phyloP scores from a whole-genome alignment of 2,113 vertebrate genomes.

The Anser cygnoides region DNA sequence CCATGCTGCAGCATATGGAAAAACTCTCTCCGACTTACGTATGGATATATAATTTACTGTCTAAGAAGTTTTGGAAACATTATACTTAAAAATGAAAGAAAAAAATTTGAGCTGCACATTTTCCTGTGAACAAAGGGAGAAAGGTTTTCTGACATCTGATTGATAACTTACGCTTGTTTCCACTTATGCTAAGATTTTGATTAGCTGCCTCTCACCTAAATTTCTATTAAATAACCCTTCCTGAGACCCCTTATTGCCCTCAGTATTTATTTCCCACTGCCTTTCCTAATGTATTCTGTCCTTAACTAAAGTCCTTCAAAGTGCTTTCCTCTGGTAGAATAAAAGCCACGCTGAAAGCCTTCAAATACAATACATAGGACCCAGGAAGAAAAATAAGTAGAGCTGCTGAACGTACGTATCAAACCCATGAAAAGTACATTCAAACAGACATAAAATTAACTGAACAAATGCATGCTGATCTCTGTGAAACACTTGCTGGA shows the following conservation, averaged over 20 bases:
- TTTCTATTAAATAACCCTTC: not conserved
- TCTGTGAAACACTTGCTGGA: not conserved
- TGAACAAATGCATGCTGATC: not conserved
- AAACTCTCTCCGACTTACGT: not conserved
- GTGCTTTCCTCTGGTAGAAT: not conserved
- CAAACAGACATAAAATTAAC: not conserved
- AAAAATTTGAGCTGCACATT: not conserved
- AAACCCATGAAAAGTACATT: not conserved
- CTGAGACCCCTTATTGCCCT: not conserved
- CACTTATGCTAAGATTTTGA: not conserved
- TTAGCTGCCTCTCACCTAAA: not conserved
- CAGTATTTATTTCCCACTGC: not conserved
- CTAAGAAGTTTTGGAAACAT: not conserved
- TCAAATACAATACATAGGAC: not conserved
- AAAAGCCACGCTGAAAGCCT: not conserved
- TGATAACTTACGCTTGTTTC: not conserved
- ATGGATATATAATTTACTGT: not conserved
- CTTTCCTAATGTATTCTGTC: not conserved
- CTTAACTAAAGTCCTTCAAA: not conserved
- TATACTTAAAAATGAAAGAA: not conserved
- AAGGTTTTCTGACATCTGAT: not conserved
- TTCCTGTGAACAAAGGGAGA: not conserved
- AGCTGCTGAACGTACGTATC: not conserved
- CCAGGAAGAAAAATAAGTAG: not conserved
- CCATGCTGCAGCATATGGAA: not conserved